Base-by-base conservation (phyloP, 2,113 vertebrate genomes). In the Heterochromis multidens region DNA sequence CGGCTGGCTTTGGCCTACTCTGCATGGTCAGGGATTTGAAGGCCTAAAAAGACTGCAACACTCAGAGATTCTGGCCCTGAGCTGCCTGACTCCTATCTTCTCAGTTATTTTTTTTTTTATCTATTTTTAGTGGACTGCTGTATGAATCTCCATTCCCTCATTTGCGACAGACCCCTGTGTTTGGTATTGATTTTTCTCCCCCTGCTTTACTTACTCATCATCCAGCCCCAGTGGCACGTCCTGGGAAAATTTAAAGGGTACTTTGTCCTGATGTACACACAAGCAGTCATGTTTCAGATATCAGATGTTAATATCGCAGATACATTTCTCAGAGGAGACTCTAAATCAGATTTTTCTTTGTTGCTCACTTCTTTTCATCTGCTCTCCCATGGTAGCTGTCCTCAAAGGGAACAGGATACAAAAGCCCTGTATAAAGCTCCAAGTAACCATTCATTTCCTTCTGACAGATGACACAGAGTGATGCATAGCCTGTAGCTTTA, bases 381-480 rank as follows among this genome's bases (percentile, higher is more conserved):
- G 72, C 77, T 63, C 31, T 52, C 77, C 77, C 25, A 0, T 19
- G 56, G 70, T 29, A 23, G 76, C 33, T 21, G 78, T 86, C 72
- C 84, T 92, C 84, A 2, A 62, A 89, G 89, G 83, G 62, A 79
- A 77, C 27, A 4, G 27, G 40, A 78, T 46, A 91, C 82, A 91
- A 92, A 93, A 81, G 80, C 63, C 29, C 37, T 1, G 60, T 80
- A 60, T 84, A 52, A 87, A 72, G 61, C 88, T 84, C 49, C 11
- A 8, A 82, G 82, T 86, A 86, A 93, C 91, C 65, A 88, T 94
- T 92, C 61, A 90, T 94, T 91, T 92, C 84, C 88, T 77, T 84
- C 88, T 89, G 91, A 89, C 94, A 93, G 85, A 88, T 37, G 91
- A 89, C 93, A 87, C 79, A 43, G 92, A 91, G 83, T 91, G 93